Conservation (phyloP, 37 sponge, comb jelly and placozoan species). For the Aphrocallistes beatrix region DNA sequence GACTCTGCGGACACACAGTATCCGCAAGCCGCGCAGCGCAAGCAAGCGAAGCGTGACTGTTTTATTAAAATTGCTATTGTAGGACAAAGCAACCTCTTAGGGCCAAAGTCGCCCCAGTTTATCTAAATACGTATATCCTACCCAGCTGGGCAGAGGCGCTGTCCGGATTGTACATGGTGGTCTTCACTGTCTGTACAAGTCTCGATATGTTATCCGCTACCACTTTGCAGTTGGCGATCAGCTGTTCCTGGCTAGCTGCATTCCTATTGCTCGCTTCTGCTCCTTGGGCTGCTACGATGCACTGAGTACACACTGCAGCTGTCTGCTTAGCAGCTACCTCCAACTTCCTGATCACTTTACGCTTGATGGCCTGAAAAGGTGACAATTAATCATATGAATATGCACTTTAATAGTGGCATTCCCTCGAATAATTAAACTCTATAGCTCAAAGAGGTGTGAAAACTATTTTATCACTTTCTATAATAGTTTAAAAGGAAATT, state of each 20-base stretch:
- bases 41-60: no score
- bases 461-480: no score
- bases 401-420: no score
- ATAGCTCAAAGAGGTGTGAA: no score
- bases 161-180: constrained; percentile 59
- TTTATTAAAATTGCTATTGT: no score
- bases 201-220: constrained; percentile 72
- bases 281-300: constrained; percentile 93
- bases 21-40: no score
- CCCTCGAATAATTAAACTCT: no score
- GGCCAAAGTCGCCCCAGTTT: no score
- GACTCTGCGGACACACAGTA: no score
- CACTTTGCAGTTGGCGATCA: constrained; percentile 70
- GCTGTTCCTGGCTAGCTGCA: constrained; percentile 58
- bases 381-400: background rate
- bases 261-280: constrained; percentile 74
- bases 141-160: constrained; percentile 69
- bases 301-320: constrained; percentile 77
- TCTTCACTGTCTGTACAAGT: constrained; percentile 62
- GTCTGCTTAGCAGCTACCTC: constrained; percentile 84
- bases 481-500: no score
- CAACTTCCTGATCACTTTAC: constrained; percentile 67
- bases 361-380: constrained; percentile 51
- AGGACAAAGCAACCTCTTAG: no score
- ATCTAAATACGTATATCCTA: no score